phyloP scores from a whole-genome alignment of 2,888 invertebrate genomes.

The Zootermopsis nevadensis region DNA sequence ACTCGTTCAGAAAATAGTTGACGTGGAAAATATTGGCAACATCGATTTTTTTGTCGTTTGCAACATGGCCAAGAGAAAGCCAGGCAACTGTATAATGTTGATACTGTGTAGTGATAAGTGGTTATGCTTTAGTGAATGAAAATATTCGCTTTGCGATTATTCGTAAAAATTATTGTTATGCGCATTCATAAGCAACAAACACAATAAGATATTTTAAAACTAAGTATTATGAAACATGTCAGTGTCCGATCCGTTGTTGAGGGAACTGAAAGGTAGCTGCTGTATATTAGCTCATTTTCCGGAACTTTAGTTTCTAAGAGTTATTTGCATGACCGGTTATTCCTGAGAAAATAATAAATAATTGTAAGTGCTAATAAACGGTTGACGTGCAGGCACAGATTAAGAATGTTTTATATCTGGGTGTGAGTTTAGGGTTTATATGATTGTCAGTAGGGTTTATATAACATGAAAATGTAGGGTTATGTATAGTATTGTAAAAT shows the following conservation, averaged over 20 bases:
- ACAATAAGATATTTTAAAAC: neutral
- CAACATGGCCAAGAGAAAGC: neutral
- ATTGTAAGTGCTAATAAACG: too few species aligned
- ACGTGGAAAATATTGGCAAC: neutral
- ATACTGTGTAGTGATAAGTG: neutral
- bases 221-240: constrained; percentile 63
- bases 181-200: neutral
- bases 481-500: too few species aligned
- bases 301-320: too few species aligned
- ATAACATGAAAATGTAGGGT: too few species aligned
- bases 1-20: neutral
- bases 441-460: too few species aligned
- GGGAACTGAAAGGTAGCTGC: constrained; percentile 69
- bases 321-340: too few species aligned
- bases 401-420: too few species aligned
- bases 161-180: neutral
- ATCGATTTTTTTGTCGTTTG: neutral
- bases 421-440: too few species aligned
- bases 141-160: too few species aligned
- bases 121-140: neutral
- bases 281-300: neutral
- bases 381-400: too few species aligned
- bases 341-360: too few species aligned
- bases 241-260: constrained; percentile 70
- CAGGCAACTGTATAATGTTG: neutral